Evolutionary conservation across 1,140 invertebrate genomes (phyloP).

Genomic region (Ephestia elutella): DNA sequence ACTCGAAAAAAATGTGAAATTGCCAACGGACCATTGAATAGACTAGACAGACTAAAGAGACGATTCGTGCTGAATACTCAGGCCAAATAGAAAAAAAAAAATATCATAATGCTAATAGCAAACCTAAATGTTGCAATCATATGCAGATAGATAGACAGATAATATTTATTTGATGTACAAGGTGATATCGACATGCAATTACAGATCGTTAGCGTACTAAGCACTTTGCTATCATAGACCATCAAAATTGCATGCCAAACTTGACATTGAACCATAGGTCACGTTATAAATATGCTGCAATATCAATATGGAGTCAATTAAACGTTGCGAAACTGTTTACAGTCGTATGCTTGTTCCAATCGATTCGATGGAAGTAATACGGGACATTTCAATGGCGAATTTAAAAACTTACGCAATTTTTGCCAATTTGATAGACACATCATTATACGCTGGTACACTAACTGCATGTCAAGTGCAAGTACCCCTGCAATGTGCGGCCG

Average conservation of each 20-base stretch:
- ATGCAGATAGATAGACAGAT: no score
- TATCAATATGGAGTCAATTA: conserved; percentile 18
- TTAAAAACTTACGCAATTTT: background rate
- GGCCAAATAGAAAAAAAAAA: no score
- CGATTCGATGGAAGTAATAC: background rate
- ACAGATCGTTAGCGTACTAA: background rate
- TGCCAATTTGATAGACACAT: no score
- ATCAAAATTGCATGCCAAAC: conserved; percentile 3
- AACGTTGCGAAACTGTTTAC: conserved; percentile 22
- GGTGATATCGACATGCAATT: background rate
- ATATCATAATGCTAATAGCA: no score
- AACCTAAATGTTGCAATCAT: no score
- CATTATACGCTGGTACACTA: no score
- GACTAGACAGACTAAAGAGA: no score
- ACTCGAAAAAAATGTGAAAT: no score
- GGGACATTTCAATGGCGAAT: background rate
- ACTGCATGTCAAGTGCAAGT: no score
- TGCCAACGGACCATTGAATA: no score
- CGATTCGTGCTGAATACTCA: no score
- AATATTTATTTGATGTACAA: background rate
- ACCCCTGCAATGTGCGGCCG: no score
- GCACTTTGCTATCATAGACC: background rate
- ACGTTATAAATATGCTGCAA: conserved; percentile 3
- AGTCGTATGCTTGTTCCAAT: background rate
- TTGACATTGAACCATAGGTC: conserved; percentile 12